phyloP scores from a whole-genome alignment of 1,140 invertebrate species.

The Procambarus virginalis region DNA sequence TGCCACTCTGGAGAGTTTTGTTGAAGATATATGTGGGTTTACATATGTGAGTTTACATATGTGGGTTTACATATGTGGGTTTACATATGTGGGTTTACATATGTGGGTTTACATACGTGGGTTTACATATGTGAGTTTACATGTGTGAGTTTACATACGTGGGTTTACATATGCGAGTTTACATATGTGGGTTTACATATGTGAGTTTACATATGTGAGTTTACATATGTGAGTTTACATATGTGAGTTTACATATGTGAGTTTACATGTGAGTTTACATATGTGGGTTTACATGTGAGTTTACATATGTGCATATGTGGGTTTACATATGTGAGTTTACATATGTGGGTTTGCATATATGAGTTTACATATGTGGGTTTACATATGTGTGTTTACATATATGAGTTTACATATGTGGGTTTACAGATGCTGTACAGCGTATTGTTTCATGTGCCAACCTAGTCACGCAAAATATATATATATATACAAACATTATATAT shows the following conservation, averaged over 20 bases:
- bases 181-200: slow-evolving; percentile 18
- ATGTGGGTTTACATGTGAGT: background rate
- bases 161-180: background rate
- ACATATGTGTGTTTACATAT: background rate
- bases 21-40: background rate
- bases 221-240: too few relatives aligned
- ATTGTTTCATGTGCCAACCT: slow-evolving; percentile 59
- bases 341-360: too few relatives aligned
- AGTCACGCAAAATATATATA: slow-evolving; percentile 33
- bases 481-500: slow-evolving; percentile 10
- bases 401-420: slow-evolving; percentile 2
- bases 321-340: too few relatives aligned
- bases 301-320: too few relatives aligned
- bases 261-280: too few relatives aligned
- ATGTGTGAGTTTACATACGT: too few relatives aligned
- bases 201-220: background rate
- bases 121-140: too few relatives aligned
- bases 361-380: too few relatives aligned
- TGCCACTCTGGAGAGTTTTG: background rate
- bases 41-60: background rate
- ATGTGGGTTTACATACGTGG: too few relatives aligned
- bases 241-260: background rate
- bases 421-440: slow-evolving; percentile 21
- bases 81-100: background rate
- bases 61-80: slow-evolving; percentile 5